Conservation (phyloP, 1,140 invertebrate species). For the Drosophila orena region DNA sequence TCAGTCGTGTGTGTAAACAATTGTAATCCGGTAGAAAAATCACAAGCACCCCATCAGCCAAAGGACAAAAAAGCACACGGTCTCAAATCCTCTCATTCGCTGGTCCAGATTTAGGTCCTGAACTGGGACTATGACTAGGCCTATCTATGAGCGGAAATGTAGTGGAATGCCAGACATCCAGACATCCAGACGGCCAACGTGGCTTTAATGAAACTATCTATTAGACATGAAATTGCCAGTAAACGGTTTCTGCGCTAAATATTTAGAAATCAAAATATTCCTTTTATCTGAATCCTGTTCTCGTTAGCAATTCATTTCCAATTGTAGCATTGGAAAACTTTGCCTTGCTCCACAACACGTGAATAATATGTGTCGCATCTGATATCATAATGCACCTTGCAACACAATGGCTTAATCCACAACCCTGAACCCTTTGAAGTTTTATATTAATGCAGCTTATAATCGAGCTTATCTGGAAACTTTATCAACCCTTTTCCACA, state of each 20-base stretch:
- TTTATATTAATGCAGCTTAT: conserved; percentile 5
- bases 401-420: background rate
- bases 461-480: conserved; percentile 19
- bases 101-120: conserved; percentile 26
- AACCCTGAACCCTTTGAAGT: conserved; percentile 1
- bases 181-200: conserved; percentile 5
- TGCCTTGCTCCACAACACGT: too few relatives aligned
- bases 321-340: too few relatives aligned
- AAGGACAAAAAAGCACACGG: conserved; percentile 44
- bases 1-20: conserved; percentile 79
- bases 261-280: too few relatives aligned
- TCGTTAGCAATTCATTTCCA: too few relatives aligned
- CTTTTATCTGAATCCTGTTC: too few relatives aligned
- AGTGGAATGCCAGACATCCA: conserved; percentile 3
- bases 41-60: conserved; percentile 59
- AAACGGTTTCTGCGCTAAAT: too few relatives aligned
- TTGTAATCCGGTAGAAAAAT: conserved; percentile 80
- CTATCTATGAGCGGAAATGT: conserved; percentile 4
- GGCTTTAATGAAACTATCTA: background rate
- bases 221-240: too few relatives aligned
- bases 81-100: conserved; percentile 8
- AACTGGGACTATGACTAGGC: conserved; percentile 20
- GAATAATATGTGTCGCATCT: too few relatives aligned
- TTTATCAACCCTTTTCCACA: conserved; percentile 31
- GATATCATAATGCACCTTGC: too few relatives aligned